A percentile compares a stretch with the other conserved stretches of the same genome.
phyloP scores from a whole-genome alignment of 37 sponge, comb jelly and placozoan species.

The Bolinopsis microptera region DNA sequence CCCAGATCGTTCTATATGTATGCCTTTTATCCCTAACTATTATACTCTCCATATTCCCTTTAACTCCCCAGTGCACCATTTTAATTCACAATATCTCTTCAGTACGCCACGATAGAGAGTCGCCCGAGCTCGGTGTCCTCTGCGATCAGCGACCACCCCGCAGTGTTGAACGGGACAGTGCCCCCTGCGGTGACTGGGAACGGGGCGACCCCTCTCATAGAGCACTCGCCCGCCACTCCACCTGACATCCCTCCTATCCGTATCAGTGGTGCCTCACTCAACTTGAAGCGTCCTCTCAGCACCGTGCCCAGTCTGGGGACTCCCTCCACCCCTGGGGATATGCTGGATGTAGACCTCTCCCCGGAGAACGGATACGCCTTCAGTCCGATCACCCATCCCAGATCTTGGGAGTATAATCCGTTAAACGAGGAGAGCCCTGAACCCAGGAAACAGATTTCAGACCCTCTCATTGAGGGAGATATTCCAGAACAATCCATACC shows the following conservation, averaged over 20 bases:
- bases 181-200: background rate
- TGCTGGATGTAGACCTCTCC: background rate
- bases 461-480: background rate
- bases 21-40: background rate
- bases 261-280: background rate
- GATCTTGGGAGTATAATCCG: conserved; percentile 33
- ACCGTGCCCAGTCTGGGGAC: conserved; percentile 25
- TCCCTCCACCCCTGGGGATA: background rate
- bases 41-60: background rate
- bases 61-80: background rate
- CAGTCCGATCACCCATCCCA: conserved; percentile 31
- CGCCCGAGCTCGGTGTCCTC: conserved; percentile 41
- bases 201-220: background rate
- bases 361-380: conserved; percentile 50
- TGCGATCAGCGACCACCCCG: conserved; percentile 7
- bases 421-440: background rate
- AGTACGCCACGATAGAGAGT: conserved; percentile 66
- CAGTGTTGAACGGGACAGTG: background rate
- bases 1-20: too few species aligned
- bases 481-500: background rate
- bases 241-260: background rate
- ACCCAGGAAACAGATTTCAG: background rate
- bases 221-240: conserved; percentile 49
- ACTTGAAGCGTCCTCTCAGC: conserved; percentile 52
- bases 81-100: background rate